phyloP scores from a whole-genome alignment of 2,113 vertebrate genomes.

The Rhynchomys soricoides region DNA sequence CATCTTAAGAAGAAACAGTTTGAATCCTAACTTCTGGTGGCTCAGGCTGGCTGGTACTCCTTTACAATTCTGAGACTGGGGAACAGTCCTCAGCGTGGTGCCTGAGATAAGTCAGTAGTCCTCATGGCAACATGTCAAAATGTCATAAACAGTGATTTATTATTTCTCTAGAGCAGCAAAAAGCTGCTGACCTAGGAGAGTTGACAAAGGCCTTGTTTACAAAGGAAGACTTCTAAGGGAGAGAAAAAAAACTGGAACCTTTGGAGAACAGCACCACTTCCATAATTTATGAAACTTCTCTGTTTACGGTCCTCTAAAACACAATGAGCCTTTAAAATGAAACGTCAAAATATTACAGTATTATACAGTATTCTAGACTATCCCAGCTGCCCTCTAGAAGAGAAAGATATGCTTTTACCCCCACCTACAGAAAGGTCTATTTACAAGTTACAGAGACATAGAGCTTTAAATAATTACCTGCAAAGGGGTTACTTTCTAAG shows the following conservation, averaged over 20 bases:
- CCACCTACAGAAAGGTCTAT: conserved; percentile 12
- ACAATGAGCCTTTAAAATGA: conserved; percentile 50
- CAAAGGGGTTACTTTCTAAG: conserved; percentile 63
- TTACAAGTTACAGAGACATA: conserved; percentile 64
- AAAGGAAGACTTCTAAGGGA: conserved; percentile 24
- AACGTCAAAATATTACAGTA: conserved; percentile 59
- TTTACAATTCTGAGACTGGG: background rate
- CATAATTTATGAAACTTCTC: conserved; percentile 59
- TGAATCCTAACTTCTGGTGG: conserved; percentile 19
- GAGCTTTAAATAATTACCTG: conserved; percentile 57
- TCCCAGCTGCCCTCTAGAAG: background rate
- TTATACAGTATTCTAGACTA: background rate
- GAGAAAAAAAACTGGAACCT: background rate
- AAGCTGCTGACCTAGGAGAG: conserved; percentile 68
- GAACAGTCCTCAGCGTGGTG: background rate
- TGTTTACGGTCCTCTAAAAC: background rate
- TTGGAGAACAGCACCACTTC: background rate
- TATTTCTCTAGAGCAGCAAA: conserved; percentile 50
- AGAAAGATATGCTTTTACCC: background rate
- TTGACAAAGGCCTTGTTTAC: conserved; percentile 74
- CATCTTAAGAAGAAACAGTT: background rate
- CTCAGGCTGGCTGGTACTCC: background rate
- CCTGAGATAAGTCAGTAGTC: conserved; percentile 55
- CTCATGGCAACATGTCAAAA: conserved; percentile 54
- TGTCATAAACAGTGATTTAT: conserved; percentile 59